phyloP scores from a whole-genome alignment of 37 sponge, comb jelly and placozoan species.

The Dysidea cf. avara region DNA sequence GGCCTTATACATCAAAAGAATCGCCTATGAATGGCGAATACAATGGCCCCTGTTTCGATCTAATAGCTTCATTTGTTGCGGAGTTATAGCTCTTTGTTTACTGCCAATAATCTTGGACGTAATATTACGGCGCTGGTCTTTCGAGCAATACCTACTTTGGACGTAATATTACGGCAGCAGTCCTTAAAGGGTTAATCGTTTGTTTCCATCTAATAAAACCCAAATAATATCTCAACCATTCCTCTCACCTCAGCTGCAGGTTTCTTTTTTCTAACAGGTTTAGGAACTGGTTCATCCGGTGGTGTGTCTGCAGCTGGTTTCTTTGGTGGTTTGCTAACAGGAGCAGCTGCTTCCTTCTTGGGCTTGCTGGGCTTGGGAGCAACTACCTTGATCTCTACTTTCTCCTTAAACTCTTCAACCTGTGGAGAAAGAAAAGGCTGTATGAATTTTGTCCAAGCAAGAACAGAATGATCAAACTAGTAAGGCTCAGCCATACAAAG shows the following conservation, averaged over 20 bases:
- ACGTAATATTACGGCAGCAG: background rate
- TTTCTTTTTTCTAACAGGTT: slow-evolving; percentile 30
- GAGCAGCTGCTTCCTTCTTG: background rate
- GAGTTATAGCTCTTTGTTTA: too few relatives aligned
- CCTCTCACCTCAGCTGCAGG: slow-evolving; percentile 5
- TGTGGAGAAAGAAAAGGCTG: background rate
- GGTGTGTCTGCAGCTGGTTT: background rate
- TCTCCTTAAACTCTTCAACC: slow-evolving; percentile 74
- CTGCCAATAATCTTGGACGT: too few relatives aligned
- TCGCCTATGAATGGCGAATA: too few relatives aligned
- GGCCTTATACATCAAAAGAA: too few relatives aligned
- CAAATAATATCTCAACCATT: background rate
- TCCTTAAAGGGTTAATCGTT: background rate
- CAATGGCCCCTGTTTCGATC: too few relatives aligned
- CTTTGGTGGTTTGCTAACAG: background rate
- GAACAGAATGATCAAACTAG: background rate
- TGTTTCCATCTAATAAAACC: background rate
- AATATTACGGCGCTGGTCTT: too few relatives aligned
- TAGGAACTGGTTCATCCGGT: background rate
- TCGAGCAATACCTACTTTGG: too few relatives aligned
- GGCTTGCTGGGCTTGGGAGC: slow-evolving; percentile 33
- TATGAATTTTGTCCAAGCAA: background rate
- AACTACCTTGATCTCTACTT: slow-evolving; percentile 67
- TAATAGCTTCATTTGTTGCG: too few relatives aligned
- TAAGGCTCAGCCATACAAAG: background rate